Evolutionary conservation across 1,140 invertebrate species (phyloP).

Genomic region (Ectropis grisescens): DNA sequence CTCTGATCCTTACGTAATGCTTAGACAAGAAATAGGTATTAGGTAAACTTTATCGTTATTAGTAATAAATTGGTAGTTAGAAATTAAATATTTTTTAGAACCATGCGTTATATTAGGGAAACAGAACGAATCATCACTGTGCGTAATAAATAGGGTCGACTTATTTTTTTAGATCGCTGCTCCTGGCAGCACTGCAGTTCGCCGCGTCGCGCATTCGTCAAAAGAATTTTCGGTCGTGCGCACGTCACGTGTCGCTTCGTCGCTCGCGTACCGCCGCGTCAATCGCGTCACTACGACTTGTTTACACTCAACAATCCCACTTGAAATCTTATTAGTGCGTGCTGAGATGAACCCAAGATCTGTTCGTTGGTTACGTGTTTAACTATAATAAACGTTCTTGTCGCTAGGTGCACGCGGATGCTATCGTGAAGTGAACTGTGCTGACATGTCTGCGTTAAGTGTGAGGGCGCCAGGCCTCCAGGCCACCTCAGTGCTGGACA

Average conservation of each 20-base stretch:
- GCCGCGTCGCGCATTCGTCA: slow-evolving; percentile 20
- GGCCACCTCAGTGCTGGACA: slow-evolving; percentile 49
- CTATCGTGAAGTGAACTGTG: slow-evolving; percentile 45
- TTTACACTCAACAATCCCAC: slow-evolving; percentile 40
- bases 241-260: slow-evolving; percentile 34
- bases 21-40: no score
- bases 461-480: slow-evolving; percentile 51
- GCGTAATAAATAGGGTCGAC: no score
- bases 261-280: slow-evolving; percentile 15
- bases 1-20: no score
- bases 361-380: slow-evolving; percentile 15
- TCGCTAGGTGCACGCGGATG: slow-evolving; percentile 50
- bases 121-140: no score
- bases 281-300: slow-evolving; percentile 37
- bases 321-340: slow-evolving; percentile 43
- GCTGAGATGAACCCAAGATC: slow-evolving; percentile 44
- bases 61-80: no score
- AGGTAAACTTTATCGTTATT: no score
- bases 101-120: no score
- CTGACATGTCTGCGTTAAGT: slow-evolving; percentile 59
- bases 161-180: no score
- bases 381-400: slow-evolving; percentile 14
- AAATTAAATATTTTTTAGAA: no score
- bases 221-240: slow-evolving; percentile 22
- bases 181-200: no score